Percentiles rank a stretch among this genome's conserved stretches.
Conservation (phyloP, 2,113 vertebrate species). For the Gobiocypris rarus region DNA sequence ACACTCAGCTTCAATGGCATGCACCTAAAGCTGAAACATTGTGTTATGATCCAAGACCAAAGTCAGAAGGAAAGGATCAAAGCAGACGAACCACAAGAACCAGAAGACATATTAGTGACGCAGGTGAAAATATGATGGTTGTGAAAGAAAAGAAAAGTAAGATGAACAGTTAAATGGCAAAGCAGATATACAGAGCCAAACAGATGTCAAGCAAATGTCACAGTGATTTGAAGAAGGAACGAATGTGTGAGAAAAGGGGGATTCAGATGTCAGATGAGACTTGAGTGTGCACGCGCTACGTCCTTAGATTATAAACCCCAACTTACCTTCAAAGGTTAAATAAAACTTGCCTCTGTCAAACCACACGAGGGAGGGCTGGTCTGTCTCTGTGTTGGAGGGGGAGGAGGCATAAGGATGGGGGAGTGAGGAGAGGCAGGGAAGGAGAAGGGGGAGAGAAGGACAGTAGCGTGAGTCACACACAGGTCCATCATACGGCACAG, state of each 20-base stretch:
- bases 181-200: conserved; percentile 49
- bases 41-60: conserved; percentile 35
- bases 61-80: conserved; percentile 8
- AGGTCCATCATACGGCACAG: conserved; percentile 84
- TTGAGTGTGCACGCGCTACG: conserved; percentile 74
- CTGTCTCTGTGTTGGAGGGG: conserved; percentile 97
- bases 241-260: conserved; percentile 46
- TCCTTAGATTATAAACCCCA: conserved; percentile 70
- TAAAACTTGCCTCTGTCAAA: conserved; percentile 99
- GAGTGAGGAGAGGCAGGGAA: conserved; percentile 72
- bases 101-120: conserved; percentile 58
- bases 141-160: conserved; percentile 55
- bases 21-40: conserved; percentile 24
- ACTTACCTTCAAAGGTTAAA: conserved; percentile 99
- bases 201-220: background rate
- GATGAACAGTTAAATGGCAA: conserved; percentile 56
- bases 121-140: conserved; percentile 55
- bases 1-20: conserved; percentile 27
- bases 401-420: conserved; percentile 74
- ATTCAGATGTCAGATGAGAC: conserved; percentile 73
- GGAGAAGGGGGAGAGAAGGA: conserved; percentile 93
- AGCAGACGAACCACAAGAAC: background rate
- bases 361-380: conserved; percentile 99
- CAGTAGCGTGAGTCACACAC: conserved; percentile 94
- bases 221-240: background rate